Conservation (phyloP, 2,888 invertebrate genomes). For the Orthosia gothica region DNA sequence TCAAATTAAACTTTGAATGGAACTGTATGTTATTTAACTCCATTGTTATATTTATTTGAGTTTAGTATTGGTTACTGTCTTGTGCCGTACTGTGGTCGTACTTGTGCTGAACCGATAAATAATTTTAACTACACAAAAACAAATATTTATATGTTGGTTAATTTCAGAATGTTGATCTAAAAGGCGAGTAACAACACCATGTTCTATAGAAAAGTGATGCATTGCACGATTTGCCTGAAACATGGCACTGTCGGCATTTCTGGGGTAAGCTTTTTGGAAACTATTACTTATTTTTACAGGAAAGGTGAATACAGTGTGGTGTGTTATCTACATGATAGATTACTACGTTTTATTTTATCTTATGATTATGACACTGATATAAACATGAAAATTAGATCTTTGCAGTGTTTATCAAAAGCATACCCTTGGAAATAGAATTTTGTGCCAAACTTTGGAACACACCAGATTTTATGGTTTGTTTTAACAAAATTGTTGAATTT, state of each 20-base stretch:
- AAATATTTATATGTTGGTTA: slow-evolving; percentile 37
- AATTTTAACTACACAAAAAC: slow-evolving; percentile 6
- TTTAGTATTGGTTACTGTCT: slow-evolving; percentile 21
- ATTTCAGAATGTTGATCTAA: slow-evolving; percentile 85
- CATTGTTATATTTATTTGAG: slow-evolving; percentile 19
- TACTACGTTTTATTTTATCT: slow-evolving; percentile 35
- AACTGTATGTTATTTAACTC: slow-evolving; percentile 41
- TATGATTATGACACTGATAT: slow-evolving; percentile 8
- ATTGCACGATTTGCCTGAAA: slow-evolving; percentile 84
- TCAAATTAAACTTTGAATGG: slow-evolving; percentile 22
- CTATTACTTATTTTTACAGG: slow-evolving; percentile 22
- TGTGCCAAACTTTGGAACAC: not conserved
- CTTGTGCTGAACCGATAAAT: not conserved
- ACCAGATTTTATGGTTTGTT: not conserved
- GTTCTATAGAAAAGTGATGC: slow-evolving; percentile 86
- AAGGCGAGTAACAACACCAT: slow-evolving; percentile 71
- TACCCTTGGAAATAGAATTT: no score
- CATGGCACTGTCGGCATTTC: slow-evolving; percentile 80
- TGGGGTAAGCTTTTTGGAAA: slow-evolving; percentile 76
- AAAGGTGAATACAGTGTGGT: not conserved
- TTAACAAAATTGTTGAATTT: not conserved
- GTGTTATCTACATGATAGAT: slow-evolving; percentile 32
- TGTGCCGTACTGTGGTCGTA: not conserved
- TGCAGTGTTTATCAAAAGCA: not conserved
- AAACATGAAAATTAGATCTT: not conserved